Percentiles rank a stretch among this genome's conserved stretches.
These are phyloP conservation scores for Parnassius glacialis DNA, from an alignment of 2,888 invertebrate species.

Conservation along the genomic window DNA sequence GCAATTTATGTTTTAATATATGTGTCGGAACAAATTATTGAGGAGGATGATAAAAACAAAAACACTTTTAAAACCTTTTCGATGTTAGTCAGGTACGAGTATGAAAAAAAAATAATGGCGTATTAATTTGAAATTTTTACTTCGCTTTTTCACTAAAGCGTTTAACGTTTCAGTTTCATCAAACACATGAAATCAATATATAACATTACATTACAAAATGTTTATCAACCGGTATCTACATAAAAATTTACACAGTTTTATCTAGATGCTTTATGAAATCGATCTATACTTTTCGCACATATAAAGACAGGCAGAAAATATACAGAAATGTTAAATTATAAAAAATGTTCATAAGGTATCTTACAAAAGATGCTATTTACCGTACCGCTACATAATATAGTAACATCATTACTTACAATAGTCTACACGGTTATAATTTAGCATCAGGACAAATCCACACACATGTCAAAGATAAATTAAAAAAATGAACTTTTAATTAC, in stretches of 20 bases:
- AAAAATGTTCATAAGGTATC: background rate
- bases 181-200: background rate
- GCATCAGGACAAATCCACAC: constrained; percentile 8
- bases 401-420: constrained; percentile 13
- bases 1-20: no score
- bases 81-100: no score
- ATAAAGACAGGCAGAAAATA: constrained; percentile 3
- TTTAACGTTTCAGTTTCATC: background rate
- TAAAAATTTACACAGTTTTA: constrained; percentile 7
- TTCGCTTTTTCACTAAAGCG: no score
- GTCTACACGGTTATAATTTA: constrained; percentile 6
- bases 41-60: no score
- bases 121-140: no score
- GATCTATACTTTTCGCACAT: background rate
- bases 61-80: constrained; percentile 5
- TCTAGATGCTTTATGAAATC: constrained; percentile 13
- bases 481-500: constrained; percentile 17
- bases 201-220: background rate
- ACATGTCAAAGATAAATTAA: constrained; percentile 17
- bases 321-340: background rate
- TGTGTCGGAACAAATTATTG: background rate
- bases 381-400: constrained; percentile 12
- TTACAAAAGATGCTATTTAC: constrained; percentile 18
- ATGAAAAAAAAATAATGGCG: no score
- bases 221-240: constrained; percentile 2